Evolutionary conservation across 2,888 invertebrate species (phyloP), one percentile per base, ranked within the genome.

Genomic region (Pristionchus japonicus): DNA sequence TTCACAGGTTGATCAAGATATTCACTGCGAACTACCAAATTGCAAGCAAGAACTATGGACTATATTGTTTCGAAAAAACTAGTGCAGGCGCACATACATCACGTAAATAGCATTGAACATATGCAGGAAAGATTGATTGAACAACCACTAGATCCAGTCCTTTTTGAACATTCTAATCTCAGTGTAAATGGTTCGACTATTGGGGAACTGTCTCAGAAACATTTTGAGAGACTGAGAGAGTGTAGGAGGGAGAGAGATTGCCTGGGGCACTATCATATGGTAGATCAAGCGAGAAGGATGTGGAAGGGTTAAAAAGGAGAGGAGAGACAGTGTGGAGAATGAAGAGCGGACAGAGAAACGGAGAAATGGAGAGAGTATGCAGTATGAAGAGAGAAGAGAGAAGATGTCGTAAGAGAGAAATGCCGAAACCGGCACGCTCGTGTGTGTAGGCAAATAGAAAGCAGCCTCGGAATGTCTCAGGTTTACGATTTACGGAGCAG

Each of bases 341-440:
- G n/a, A 49, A 70, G 67, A 49, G 82, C 70, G 74, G 20, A 70
- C 40, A 85, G 70, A 52, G 47, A 82, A 86, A 70, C 82, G 74
- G 86, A 86, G 82, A 86, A 70, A 70, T 31, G 3, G 77, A 82
- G 88, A 88, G 82, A 89, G 74, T 40, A 61, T 77, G 85, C 40
- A 67, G 77, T 77, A 85, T 64, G 34, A 34, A 23, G 64, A 61
- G 40, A 61, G 61, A 17, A 52, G 52, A 20, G 31, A 23, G 61
- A 43, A 64, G 47, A 64, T 64, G 31, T 40, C 49, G 31, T 34
- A 49, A 85, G 40, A 57, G 57, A 57, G 83, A 83, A 85, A 49
- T 64, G 61, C 64, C 40, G 61, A 85, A 64, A 52, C 49, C 85
- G 61, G 49, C 85, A 64, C 85, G 85, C 64, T 49, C 37, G 49